Evolutionary conservation across 2,113 vertebrate species (phyloP).

Genomic region (Cinclus mexicanus): DNA sequence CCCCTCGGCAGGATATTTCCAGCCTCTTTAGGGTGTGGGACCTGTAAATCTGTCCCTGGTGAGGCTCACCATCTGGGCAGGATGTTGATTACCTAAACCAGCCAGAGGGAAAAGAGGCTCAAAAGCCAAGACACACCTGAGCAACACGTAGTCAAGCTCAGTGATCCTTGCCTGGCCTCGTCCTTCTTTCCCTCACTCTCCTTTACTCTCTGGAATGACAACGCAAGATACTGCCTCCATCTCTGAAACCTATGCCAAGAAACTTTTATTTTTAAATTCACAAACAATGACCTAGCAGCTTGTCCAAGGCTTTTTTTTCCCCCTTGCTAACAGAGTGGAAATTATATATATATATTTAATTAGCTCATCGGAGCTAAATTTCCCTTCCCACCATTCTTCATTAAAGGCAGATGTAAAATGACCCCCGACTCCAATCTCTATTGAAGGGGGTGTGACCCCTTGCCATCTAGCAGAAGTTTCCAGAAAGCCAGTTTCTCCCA

Average conservation of each 20-base stretch:
- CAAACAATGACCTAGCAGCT: conserved; percentile 73
- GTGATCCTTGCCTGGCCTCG: neutral
- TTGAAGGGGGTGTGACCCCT: conserved; percentile 54
- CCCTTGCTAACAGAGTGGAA: conserved; percentile 50
- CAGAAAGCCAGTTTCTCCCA: conserved; percentile 58
- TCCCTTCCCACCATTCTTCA: conserved; percentile 64
- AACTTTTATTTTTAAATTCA: conserved; percentile 77
- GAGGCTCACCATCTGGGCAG: neutral
- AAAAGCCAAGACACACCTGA: conserved; percentile 55
- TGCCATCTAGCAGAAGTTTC: conserved; percentile 30
- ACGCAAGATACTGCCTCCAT: neutral
- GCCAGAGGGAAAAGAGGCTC: conserved; percentile 25
- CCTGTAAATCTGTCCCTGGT: neutral
- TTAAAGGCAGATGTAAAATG: conserved; percentile 61
- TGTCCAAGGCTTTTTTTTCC: conserved; percentile 39
- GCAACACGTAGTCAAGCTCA: conserved; percentile 16
- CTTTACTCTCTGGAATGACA: conserved; percentile 21
- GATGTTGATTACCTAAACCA: conserved; percentile 33
- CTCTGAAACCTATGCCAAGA: conserved; percentile 59
- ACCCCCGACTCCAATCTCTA: conserved; percentile 56
- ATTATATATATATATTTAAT: conserved; percentile 73
- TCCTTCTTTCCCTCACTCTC: neutral
- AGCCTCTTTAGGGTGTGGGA: neutral
- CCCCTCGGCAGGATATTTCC: neutral
- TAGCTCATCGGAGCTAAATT: conserved; percentile 62